Conservation (phyloP, 1,140 invertebrate genomes). For the Drosophila orena region DNA sequence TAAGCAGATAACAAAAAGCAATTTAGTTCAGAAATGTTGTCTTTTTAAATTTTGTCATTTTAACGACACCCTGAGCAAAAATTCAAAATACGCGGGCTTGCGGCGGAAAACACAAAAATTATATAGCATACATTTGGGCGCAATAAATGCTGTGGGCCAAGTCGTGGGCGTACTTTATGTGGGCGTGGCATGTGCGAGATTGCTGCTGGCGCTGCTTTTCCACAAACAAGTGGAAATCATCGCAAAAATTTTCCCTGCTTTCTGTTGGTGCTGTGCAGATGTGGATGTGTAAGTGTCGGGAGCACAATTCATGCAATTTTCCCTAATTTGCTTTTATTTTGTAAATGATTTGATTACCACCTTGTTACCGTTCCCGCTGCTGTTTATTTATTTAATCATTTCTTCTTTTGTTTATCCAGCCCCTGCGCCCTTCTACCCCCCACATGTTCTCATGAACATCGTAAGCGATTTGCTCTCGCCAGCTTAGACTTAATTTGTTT, state of each 20-base stretch:
- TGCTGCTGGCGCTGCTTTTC: slow-evolving; percentile 40
- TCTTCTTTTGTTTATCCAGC: slow-evolving; percentile 35
- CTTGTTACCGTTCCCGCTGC: slow-evolving; percentile 40
- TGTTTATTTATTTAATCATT: slow-evolving; percentile 42
- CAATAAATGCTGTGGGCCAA: slow-evolving; percentile 41
- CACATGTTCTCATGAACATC: slow-evolving; percentile 14
- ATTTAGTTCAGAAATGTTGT: too few relatives aligned
- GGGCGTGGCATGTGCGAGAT: slow-evolving; percentile 59
- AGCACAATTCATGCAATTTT: slow-evolving; percentile 70
- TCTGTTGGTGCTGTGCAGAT: neutral
- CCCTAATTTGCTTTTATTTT: slow-evolving; percentile 75
- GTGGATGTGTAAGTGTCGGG: slow-evolving; percentile 1
- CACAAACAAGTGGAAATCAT: slow-evolving; percentile 57
- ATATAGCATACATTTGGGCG: slow-evolving; percentile 59
- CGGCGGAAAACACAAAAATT: slow-evolving; percentile 27
- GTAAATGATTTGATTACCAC: slow-evolving; percentile 78
- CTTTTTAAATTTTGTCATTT: neutral
- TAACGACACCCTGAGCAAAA: neutral
- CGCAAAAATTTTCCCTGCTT: slow-evolving; percentile 13
- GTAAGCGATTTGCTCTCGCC: slow-evolving; percentile 21
- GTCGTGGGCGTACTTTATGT: slow-evolving; percentile 60
- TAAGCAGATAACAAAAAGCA: neutral
- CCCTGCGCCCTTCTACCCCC: neutral
- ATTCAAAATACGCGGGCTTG: neutral
- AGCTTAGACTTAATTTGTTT: slow-evolving; percentile 63